Percentiles rank a stretch among this genome's conserved stretches.
Conservation (phyloP, 2,888 invertebrate species). For the Agrochola circellaris region DNA sequence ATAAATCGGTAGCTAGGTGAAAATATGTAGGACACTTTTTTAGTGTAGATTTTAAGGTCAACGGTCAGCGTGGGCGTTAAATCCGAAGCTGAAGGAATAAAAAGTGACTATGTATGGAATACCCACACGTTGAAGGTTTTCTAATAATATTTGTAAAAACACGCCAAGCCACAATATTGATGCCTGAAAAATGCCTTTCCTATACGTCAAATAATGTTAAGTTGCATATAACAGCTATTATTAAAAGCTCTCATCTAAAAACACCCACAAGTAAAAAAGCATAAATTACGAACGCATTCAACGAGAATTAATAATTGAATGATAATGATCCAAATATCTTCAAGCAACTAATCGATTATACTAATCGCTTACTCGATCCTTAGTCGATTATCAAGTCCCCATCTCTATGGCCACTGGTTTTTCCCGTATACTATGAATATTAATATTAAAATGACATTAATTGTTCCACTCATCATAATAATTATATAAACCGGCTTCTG, state of each 20-base stretch:
- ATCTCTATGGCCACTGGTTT: slow-evolving; percentile 62
- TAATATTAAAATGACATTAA: slow-evolving; percentile 64
- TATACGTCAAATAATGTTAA: background rate
- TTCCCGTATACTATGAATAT: slow-evolving; percentile 54
- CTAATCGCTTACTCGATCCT: slow-evolving; percentile 51
- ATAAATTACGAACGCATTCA: slow-evolving; percentile 34
- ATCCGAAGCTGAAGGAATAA: background rate
- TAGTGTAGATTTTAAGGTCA: background rate
- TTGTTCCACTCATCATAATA: slow-evolving; percentile 70
- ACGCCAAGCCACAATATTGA: background rate
- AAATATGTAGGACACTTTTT: background rate
- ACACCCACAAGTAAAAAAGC: background rate
- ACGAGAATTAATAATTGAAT: slow-evolving; percentile 29
- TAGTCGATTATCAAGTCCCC: slow-evolving; percentile 52
- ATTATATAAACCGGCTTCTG: slow-evolving; percentile 71
- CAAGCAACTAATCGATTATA: slow-evolving; percentile 44
- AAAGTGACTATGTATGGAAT: background rate
- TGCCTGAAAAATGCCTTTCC: background rate
- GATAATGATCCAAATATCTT: slow-evolving; percentile 47
- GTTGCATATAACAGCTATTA: background rate
- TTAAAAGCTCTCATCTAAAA: slow-evolving; percentile 15
- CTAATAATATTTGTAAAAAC: background rate
- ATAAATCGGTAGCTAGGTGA: background rate
- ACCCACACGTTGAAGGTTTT: background rate
- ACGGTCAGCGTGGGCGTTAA: background rate